Base-by-base conservation (phyloP, 2,113 vertebrate species). In the Talpa occidentalis region DNA sequence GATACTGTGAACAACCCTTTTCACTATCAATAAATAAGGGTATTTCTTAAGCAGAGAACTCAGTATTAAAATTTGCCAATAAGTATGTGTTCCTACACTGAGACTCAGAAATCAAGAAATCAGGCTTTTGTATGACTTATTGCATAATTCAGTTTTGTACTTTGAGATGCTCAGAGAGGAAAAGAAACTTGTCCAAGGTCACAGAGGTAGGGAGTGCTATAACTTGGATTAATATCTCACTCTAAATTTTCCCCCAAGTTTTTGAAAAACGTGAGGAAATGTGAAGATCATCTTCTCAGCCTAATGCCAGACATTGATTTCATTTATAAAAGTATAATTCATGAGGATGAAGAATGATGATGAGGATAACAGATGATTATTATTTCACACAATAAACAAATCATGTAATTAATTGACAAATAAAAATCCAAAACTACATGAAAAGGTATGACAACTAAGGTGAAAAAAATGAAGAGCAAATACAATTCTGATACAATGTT, bases 31-130 rank as follows among this genome's bases (percentile, higher is more conserved):
- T 66, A 88, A 80, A 70, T 44, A 87, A 76, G 35, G 2, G 10
- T 64, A 56, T 88, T 81, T 90, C 60, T 81, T 60, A 93, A 62
- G 47, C 81, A 90, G 35, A 83, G 28, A 84, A 56, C 37, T 10
- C 14, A 96, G 15, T 49, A 66, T 74, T 86, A 35, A 91, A 83
- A 88, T 67, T 73, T 94, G 93, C 44, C 24, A 94, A 93, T 7
- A 90, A 59, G 70, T 52, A n/a, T 66, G 19, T 81, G 12, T 37
- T 67, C 35, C 62, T 42, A 35, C 76, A 26, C 42, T 10, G 83
- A 62, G 28, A 47, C 19, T 87, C 40, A 80, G 93, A 88, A 83
- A 74, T 49, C 10, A 80, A 84, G 32, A 74, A 81, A 87, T 78
- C 49, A 88, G 56, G 26, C 5, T 64, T 76, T 54, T 78, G 15